Evolutionary conservation across 2,797 vertebrate genomes (phyloP).

Genomic region (Helostoma temminkii): DNA sequence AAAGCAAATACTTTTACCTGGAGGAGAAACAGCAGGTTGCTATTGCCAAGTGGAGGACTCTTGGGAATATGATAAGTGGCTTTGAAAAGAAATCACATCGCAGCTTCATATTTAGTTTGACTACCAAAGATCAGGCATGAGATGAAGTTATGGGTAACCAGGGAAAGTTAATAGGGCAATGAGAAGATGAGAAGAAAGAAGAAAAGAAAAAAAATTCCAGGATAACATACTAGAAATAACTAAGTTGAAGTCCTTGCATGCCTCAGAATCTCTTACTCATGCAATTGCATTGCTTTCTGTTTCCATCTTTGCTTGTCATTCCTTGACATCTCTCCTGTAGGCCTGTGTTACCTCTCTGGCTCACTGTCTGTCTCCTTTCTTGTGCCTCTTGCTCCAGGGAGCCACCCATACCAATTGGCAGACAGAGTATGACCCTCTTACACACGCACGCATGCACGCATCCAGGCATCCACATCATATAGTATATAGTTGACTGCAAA

Average conservation of each 20-base stretch:
- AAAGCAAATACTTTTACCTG: background rate
- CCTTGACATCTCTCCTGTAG: slow-evolving; percentile 62
- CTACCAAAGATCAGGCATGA: background rate
- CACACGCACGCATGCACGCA: slow-evolving; percentile 22
- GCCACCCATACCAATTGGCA: slow-evolving; percentile 74
- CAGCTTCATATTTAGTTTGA: background rate
- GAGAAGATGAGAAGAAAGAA: too few relatives aligned
- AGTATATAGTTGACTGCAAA: slow-evolving; percentile 52
- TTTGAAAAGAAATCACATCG: background rate
- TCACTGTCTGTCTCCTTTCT: slow-evolving; percentile 50
- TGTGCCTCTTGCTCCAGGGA: slow-evolving; percentile 62
- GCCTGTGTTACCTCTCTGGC: slow-evolving; percentile 46
- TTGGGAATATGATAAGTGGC: background rate
- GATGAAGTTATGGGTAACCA: background rate
- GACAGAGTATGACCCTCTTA: slow-evolving; percentile 57
- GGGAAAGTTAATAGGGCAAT: background rate
- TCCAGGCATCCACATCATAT: slow-evolving; percentile 50
- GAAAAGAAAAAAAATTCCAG: too few relatives aligned
- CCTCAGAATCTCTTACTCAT: slow-evolving; percentile 34
- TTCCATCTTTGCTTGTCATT: slow-evolving; percentile 43
- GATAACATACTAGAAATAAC: background rate
- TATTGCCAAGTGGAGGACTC: background rate
- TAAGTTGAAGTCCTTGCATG: slow-evolving; percentile 18
- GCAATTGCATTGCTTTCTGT: slow-evolving; percentile 21
- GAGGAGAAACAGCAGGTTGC: background rate